phyloP scores from a whole-genome alignment of 2,797 vertebrate genomes.

The Steatocranus sp. region DNA sequence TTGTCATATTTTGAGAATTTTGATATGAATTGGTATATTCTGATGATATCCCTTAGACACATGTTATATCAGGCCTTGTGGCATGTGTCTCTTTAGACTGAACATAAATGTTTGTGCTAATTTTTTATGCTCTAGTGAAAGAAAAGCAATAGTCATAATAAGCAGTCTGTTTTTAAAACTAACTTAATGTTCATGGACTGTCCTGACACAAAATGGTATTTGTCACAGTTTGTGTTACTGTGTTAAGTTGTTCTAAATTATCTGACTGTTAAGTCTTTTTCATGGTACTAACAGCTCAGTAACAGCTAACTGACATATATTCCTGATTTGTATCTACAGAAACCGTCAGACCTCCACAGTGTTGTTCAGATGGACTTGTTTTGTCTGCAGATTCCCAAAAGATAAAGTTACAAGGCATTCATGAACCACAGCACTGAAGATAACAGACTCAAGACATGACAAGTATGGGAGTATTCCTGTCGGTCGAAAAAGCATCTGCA shows the following conservation, averaged over 20 bases:
- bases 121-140: not conserved
- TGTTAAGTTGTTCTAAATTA: not conserved
- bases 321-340: not conserved
- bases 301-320: not conserved
- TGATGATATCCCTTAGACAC: not conserved
- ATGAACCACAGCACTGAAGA: not conserved
- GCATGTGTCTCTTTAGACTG: not conserved
- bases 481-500: not conserved
- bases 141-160: not conserved
- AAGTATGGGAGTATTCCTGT: not conserved
- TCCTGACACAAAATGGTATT: not conserved
- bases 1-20: not conserved
- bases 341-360: not conserved
- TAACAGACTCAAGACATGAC: not conserved
- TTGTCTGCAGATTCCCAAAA: not conserved
- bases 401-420: not conserved
- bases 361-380: not conserved
- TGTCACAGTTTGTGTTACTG: not conserved
- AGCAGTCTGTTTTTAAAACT: not conserved
- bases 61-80: not conserved
- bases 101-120: rapidly evolving
- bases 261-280: not conserved
- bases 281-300: not conserved
- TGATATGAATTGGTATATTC: not conserved
- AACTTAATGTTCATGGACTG: not conserved